Evolutionary conservation across 2,888 invertebrate species (phyloP).

Genomic region (Linnaemya tessellans): DNA sequence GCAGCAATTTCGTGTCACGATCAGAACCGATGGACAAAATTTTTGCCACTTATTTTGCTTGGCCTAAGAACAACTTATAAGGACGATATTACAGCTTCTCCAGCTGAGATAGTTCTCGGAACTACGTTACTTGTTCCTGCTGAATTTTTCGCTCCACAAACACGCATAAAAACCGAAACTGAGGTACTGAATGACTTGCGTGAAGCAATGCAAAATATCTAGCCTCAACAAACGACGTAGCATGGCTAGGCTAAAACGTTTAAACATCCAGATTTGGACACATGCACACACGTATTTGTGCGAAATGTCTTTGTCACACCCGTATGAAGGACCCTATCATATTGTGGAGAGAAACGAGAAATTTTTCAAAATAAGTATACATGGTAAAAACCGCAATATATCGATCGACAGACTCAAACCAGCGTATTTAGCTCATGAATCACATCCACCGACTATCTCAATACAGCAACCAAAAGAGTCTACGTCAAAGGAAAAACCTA

Average conservation of each 20-base stretch:
- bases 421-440: too few species aligned
- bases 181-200: conserved; percentile 16
- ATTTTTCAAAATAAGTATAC: not conserved
- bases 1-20: conserved; percentile 63
- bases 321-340: conserved; percentile 21
- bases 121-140: conserved; percentile 74
- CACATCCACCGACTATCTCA: not conserved
- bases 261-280: conserved; percentile 13
- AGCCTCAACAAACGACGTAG: conserved; percentile 31
- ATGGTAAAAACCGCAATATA: not conserved
- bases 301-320: too few species aligned
- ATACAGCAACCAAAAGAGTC: not conserved
- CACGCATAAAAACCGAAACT: not conserved
- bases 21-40: conserved; percentile 49
- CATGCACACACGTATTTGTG: conserved; percentile 9
- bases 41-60: conserved; percentile 60
- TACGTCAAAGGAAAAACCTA: too few species aligned
- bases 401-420: conserved; percentile 27
- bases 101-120: conserved; percentile 78
- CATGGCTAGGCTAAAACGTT: not conserved
- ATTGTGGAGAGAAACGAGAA: not conserved
- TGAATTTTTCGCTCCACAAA: conserved; percentile 64
- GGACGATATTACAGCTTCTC: conserved; percentile 60
- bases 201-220: conserved; percentile 25
- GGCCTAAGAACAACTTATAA: conserved; percentile 60